Evolutionary conservation across 2,113 vertebrate species (phyloP).

Genomic region (Pseudopipra pipra): DNA sequence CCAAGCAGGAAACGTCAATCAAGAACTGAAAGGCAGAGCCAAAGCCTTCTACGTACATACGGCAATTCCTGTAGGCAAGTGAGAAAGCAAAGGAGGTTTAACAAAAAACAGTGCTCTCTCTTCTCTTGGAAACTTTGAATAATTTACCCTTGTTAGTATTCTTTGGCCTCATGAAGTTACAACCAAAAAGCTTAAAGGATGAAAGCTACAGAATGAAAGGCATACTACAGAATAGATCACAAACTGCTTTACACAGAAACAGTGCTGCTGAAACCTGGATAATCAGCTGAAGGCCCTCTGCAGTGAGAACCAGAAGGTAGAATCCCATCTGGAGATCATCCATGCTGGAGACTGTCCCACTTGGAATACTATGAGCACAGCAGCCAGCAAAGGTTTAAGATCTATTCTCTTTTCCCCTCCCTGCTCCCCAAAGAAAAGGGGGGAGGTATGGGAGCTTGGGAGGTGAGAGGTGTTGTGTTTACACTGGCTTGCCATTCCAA

Average conservation of each 20-base stretch:
- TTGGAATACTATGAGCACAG: neutral
- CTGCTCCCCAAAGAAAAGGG: neutral
- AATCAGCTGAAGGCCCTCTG: neutral
- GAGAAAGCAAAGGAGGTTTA: neutral
- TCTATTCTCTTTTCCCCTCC: neutral
- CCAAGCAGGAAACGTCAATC: conserved; percentile 14
- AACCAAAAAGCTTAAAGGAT: neutral
- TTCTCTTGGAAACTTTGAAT: neutral
- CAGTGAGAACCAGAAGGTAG: neutral
- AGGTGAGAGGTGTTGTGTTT: neutral
- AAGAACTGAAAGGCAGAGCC: neutral
- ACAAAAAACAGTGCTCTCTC: neutral
- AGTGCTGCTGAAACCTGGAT: neutral
- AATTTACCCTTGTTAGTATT: neutral
- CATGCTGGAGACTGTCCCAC: neutral
- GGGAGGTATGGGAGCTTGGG: too few relatives aligned
- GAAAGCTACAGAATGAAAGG: neutral
- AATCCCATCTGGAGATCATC: neutral
- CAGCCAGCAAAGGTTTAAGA: neutral
- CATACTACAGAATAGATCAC: neutral
- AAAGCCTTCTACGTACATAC: neutral
- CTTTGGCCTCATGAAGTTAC: neutral
- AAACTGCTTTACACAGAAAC: neutral
- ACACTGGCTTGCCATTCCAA: neutral
- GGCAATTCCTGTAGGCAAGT: neutral